Percentiles rank a stretch among this genome's conserved stretches.
Evolutionary conservation across 2,113 vertebrate genomes (phyloP).

Genomic region (Dunckerocampus dactyliophorus): DNA sequence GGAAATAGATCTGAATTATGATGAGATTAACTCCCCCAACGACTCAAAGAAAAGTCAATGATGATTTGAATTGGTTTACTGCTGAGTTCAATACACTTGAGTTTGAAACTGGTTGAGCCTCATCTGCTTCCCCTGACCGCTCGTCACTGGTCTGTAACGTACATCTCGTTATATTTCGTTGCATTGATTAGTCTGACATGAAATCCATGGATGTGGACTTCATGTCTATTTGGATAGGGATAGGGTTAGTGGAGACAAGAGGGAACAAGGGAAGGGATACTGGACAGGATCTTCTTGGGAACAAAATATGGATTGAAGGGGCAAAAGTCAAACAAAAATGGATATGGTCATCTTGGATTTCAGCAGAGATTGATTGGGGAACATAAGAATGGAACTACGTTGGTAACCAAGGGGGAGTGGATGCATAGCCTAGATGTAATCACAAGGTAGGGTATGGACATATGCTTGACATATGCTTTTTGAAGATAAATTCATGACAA

Average conservation of each 20-base stretch:
- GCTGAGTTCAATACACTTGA: constrained; percentile 12
- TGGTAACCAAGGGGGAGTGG: too few relatives aligned
- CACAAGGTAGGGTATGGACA: too few relatives aligned
- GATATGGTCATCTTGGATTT: not conserved
- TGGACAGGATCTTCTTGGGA: not conserved
- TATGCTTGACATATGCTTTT: too few relatives aligned
- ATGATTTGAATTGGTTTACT: constrained; percentile 49
- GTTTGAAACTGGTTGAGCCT: constrained; percentile 8
- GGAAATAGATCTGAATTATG: constrained; percentile 70
- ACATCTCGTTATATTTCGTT: constrained; percentile 8
- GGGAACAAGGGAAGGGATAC: not conserved
- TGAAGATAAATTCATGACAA: too few relatives aligned
- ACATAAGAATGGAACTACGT: not conserved
- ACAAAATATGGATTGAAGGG: not conserved
- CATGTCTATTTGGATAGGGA: not conserved
- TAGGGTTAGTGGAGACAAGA: not conserved
- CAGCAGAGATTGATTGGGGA: not conserved
- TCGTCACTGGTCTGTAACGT: constrained; percentile 5
- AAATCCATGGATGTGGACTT: not conserved
- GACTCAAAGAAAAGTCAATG: constrained; percentile 68
- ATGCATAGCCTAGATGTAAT: not conserved
- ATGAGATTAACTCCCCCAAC: constrained; percentile 69
- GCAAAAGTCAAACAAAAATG: not conserved
- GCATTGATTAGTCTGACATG: not conserved
- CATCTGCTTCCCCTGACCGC: too few relatives aligned